These are phyloP conservation scores for Campopleginae sp. DNA, from an alignment of 2,888 invertebrate species.

Conservation along the genomic window DNA sequence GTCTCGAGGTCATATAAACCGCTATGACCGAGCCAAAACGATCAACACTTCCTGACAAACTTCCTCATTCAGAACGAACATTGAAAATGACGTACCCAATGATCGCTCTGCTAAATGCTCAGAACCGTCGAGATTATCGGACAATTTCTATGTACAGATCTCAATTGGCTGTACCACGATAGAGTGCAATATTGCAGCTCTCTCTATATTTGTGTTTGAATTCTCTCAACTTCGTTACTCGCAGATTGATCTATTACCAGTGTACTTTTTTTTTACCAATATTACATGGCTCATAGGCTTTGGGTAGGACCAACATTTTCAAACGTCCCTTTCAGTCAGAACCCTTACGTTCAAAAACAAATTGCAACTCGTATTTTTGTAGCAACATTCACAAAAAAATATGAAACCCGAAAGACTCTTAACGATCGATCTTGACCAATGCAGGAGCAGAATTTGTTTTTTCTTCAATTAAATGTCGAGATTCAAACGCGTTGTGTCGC, in stretches of 20 bases:
- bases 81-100: neutral
- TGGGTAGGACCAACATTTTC: too few species aligned
- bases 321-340: too few species aligned
- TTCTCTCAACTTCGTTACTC: too few species aligned
- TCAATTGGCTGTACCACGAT: neutral
- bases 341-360: too few species aligned
- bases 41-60: neutral
- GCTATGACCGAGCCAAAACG: neutral
- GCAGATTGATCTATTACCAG: too few species aligned
- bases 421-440: neutral
- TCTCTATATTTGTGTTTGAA: too few species aligned
- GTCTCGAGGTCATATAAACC: neutral
- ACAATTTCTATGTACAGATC: neutral
- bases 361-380: too few species aligned
- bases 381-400: too few species aligned
- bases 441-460: neutral
- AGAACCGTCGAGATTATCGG: constrained; percentile 8
- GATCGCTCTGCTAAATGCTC: neutral
- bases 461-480: neutral
- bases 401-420: too few species aligned
- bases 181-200: too few species aligned
- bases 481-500: neutral
- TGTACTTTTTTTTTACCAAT: too few species aligned
- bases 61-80: neutral
- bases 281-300: too few species aligned